These are phyloP conservation scores for Cheirogaleus medius DNA, from an alignment of 2,113 vertebrate genomes.

Conservation along the genomic window DNA sequence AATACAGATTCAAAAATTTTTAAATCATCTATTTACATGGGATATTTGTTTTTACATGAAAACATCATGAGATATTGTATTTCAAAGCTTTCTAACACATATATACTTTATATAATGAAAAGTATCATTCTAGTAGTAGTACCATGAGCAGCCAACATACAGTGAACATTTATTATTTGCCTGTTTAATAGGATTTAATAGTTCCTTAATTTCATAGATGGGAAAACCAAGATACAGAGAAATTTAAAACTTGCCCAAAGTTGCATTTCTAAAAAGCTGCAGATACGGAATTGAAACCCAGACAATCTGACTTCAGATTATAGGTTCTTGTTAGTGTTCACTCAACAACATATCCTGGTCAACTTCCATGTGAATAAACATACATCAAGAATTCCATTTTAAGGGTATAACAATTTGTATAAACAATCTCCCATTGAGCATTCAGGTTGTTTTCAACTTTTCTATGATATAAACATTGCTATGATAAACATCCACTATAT, in stretches of 20 bases:
- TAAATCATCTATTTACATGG: background rate
- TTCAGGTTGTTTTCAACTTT: background rate
- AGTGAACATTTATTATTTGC: background rate
- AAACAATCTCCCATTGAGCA: background rate
- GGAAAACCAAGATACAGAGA: background rate
- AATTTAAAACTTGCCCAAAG: background rate
- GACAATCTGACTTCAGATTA: background rate
- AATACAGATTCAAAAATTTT: background rate
- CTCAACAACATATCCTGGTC: too few species aligned
- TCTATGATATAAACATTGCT: background rate
- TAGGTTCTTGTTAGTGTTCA: background rate
- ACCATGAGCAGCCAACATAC: background rate
- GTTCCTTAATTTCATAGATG: background rate
- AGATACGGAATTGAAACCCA: background rate
- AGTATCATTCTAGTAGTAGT: background rate
- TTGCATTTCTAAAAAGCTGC: background rate
- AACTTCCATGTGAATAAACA: too few species aligned
- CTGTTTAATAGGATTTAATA: background rate
- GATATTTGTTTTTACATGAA: constrained; percentile 9
- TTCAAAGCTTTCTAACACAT: background rate
- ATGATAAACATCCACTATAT: background rate
- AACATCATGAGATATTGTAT: background rate
- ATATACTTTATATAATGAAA: background rate
- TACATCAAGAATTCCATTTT: background rate
- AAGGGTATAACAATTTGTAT: background rate